Conservation (phyloP, 2,113 vertebrate genomes). For the Morone saxatilis region DNA sequence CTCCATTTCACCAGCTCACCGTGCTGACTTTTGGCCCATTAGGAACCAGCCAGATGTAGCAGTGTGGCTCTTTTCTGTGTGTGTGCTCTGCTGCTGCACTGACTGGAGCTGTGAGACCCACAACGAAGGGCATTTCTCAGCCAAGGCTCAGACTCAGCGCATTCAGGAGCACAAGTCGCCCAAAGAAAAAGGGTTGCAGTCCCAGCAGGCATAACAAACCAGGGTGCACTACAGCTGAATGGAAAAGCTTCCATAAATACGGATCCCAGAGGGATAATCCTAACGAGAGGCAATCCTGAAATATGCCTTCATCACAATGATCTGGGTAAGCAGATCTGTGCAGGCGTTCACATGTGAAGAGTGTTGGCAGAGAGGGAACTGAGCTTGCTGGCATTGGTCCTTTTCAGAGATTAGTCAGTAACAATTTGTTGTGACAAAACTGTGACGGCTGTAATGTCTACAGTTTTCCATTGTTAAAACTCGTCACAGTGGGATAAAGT, state of each 20-base stretch:
- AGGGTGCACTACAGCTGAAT: conserved; percentile 37
- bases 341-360: conserved; percentile 39
- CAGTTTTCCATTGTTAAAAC: background rate
- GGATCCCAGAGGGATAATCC: conserved; percentile 58
- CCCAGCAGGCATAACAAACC: conserved; percentile 60
- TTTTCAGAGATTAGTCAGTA: conserved; percentile 40
- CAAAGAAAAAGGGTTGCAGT: conserved; percentile 36
- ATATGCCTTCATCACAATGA: conserved; percentile 38
- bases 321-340: conserved; percentile 49
- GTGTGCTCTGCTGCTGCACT: background rate
- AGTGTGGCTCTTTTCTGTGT: conserved; percentile 32
- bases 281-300: conserved; percentile 50
- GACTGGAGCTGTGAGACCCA: conserved; percentile 50
- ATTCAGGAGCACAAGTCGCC: conserved; percentile 38
- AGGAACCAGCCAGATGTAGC: conserved; percentile 56
- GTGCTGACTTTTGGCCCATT: conserved; percentile 33
- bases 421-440: conserved; percentile 34
- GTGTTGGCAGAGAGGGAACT: conserved; percentile 8
- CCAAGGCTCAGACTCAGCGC: conserved; percentile 45
- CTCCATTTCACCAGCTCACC: conserved; percentile 23
- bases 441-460: conserved; percentile 32
- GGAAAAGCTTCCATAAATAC: conserved; percentile 57
- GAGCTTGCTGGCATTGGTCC: conserved; percentile 40
- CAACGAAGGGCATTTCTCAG: conserved; percentile 55
- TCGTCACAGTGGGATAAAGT: conserved; percentile 4